Base-by-base conservation (phyloP, 2,113 vertebrate species). In the Tiliqua scincoides region DNA sequence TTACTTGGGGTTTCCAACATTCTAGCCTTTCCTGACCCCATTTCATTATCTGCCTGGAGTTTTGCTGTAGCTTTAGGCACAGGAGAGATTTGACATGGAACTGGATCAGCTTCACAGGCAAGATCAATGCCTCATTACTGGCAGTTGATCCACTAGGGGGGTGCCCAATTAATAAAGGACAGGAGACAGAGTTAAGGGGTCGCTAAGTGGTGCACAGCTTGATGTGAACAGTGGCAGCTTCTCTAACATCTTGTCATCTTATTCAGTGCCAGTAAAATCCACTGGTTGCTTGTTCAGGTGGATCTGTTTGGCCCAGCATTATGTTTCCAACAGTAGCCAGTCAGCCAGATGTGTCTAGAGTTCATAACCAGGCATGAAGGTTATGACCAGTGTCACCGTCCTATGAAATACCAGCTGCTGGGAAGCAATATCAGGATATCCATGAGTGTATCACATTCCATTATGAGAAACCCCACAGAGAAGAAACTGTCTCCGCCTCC, bases 111-210 rank as follows among this genome's bases (percentile, higher is more conserved):
- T 96, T 88, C 0, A 2, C 68, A 79, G 92, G 25, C 35, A 84
- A 0, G 0, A 83, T 91, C 0, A 0, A 71, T 87, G 89, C 91
- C 94, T 93, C 37, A 88, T 94, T 95, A 73, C 93, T 91, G 85
- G 77, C 11, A 3, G 0, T 3, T n/a, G 82, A 87, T 93, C 90
- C 88, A 5, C 74, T 0, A 6, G 87, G 85, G 90, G 67, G 91
- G 88, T 72, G n/a, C 35, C 82, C 14, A 68, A 95, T 97, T 92
- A 97, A 96, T 96, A 8, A 54, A 54, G 91, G 85, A 95, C 93
- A 94, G 95, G 92, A 94, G 89, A 94, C 89, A 84, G 93, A 96
- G 94, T 85, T 88, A 91, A 82, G 88, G 92, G 92, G 88, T 90
- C 70, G 6, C 92, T 95, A 95, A 93, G 91, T 91, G 63, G 87